phyloP scores from a whole-genome alignment of 2,797 vertebrate genomes.

The Sphaeramia orbicularis region DNA sequence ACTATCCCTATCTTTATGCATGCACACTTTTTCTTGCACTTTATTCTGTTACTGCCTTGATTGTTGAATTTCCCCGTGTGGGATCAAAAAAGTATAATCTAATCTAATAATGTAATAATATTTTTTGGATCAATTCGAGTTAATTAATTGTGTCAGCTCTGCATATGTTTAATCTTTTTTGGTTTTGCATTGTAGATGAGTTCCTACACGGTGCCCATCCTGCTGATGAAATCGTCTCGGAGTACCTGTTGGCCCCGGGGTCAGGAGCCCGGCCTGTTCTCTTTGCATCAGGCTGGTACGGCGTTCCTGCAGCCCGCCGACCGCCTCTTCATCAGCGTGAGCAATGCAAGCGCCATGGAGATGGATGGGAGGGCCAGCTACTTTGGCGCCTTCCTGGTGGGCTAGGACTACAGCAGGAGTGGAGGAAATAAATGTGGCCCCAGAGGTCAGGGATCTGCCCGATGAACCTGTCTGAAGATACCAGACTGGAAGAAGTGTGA shows the following conservation, averaged over 20 bases:
- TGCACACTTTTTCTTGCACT: no score
- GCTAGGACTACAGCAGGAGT: conserved; percentile 60
- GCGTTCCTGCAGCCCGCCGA: conserved; percentile 92
- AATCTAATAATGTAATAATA: no score
- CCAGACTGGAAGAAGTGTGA: conserved; percentile 13
- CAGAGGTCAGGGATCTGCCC: conserved; percentile 21
- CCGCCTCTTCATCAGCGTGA: conserved; percentile 93
- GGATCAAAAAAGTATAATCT: no score
- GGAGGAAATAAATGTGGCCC: conserved; percentile 12
- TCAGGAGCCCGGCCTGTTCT: conserved; percentile 92
- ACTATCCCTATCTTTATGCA: no score
- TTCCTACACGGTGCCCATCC: conserved; percentile 90
- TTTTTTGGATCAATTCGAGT: no score
- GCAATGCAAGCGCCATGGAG: conserved; percentile 89
- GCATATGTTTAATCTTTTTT: background rate
- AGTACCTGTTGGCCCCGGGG: conserved; percentile 95
- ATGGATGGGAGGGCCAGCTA: conserved; percentile 95
- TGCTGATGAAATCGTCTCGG: conserved; percentile 96
- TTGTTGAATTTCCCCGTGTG: no score
- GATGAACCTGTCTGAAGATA: conserved; percentile 17
- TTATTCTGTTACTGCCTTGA: no score
- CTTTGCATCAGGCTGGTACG: conserved; percentile 94
- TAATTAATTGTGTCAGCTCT: no score
- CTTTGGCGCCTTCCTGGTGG: conserved; percentile 93
- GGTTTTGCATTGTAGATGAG: conserved; percentile 74